Evolutionary conservation across 2,113 vertebrate species (phyloP).

Genomic region (Carettochelys insculpta): DNA sequence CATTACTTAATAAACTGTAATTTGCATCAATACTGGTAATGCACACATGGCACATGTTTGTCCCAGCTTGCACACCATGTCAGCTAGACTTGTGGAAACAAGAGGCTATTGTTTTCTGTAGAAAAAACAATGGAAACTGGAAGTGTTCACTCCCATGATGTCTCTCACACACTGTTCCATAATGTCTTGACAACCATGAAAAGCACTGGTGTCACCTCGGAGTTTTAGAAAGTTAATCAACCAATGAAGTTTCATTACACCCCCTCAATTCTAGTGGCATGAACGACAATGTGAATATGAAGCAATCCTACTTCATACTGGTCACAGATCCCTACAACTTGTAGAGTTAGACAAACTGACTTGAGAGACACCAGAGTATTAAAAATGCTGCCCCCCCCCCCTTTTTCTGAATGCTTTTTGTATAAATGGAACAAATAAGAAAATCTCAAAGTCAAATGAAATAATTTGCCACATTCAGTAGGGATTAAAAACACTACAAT

Average conservation of each 20-base stretch:
- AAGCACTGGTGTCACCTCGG: conserved; percentile 42
- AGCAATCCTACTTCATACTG: neutral
- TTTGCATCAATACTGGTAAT: conserved; percentile 18
- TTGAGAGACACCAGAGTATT: neutral
- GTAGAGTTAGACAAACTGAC: neutral
- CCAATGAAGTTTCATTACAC: conserved; percentile 41
- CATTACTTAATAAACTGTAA: conserved; percentile 51
- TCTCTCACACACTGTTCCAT: neutral
- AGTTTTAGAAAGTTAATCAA: conserved; percentile 62
- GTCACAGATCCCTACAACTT: neutral
- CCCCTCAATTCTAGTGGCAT: conserved; percentile 1
- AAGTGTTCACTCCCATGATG: conserved; percentile 27
- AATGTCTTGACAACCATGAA: conserved; percentile 31
- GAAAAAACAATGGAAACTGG: conserved; percentile 8
- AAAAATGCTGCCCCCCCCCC: no score
- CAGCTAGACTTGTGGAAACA: conserved; percentile 38
- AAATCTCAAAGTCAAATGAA: conserved; percentile 25
- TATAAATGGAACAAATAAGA: neutral
- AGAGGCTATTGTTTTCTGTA: conserved; percentile 38
- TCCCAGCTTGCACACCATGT: conserved; percentile 43
- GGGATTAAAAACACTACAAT: neutral
- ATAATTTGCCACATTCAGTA: conserved; percentile 20
- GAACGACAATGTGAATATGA: neutral
- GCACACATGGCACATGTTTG: conserved; percentile 14
- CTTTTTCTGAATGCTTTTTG: neutral